Conservation (phyloP, 2,888 invertebrate species). For the Thyatira batis region DNA sequence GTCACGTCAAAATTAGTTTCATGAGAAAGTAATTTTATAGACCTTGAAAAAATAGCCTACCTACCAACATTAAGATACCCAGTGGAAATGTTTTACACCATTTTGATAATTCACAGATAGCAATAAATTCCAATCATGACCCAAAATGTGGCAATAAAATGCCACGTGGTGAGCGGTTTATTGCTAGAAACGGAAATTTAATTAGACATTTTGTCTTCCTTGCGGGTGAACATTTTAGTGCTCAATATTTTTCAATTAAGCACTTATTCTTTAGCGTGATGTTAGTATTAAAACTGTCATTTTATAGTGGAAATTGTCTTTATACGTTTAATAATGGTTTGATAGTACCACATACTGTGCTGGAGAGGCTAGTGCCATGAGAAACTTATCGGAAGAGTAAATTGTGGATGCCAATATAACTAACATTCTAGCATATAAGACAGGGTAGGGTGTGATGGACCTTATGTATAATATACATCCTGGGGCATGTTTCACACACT, state of each 20-base stretch:
- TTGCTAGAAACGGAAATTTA: slow-evolving; percentile 55
- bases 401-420: too few species aligned
- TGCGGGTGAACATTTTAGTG: slow-evolving; percentile 43
- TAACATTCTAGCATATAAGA: too few species aligned
- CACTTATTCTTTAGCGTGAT: slow-evolving; percentile 19
- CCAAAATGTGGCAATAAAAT: slow-evolving; percentile 56
- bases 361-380: slow-evolving; percentile 4
- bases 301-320: not conserved
- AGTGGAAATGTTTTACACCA: slow-evolving; percentile 11
- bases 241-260: slow-evolving; percentile 52
- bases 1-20: too few species aligned
- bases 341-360: slow-evolving; percentile 2
- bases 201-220: slow-evolving; percentile 50
- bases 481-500: too few species aligned
- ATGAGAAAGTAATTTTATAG: not conserved
- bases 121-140: slow-evolving; percentile 59
- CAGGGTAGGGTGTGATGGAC: too few species aligned
- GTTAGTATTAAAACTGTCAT: slow-evolving; percentile 18
- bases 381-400: too few species aligned
- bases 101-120: slow-evolving; percentile 47
- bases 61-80: not conserved
- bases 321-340: not conserved
- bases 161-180: slow-evolving; percentile 61
- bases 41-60: not conserved
- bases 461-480: too few species aligned